Evolutionary conservation across 2,113 vertebrate genomes (phyloP).

Genomic region (Periophthalmus modestus): DNA sequence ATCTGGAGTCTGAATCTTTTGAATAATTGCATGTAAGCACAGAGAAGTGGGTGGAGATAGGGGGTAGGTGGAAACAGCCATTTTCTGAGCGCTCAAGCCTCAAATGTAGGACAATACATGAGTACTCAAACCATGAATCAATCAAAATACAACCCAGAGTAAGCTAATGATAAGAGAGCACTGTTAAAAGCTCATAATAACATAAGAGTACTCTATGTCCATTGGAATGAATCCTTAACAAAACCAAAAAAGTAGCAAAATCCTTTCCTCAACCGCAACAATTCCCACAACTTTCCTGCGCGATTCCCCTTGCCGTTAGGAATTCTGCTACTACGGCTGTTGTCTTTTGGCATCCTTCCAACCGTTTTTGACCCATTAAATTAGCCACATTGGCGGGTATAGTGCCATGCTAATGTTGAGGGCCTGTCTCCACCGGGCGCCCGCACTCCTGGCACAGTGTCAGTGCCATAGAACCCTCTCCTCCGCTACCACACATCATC

Average conservation of each 20-base stretch:
- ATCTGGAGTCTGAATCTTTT: not conserved
- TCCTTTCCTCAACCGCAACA: constrained; percentile 30
- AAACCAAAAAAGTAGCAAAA: constrained; percentile 30
- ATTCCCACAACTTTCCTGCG: constrained; percentile 50
- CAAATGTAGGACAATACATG: not conserved
- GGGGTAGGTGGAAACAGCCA: too few relatives aligned
- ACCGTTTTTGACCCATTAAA: constrained; percentile 77
- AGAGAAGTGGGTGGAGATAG: too few relatives aligned
- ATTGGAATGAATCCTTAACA: not conserved
- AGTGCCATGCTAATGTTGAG: constrained; percentile 74
- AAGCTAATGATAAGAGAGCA: not conserved
- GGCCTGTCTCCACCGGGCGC: constrained; percentile 75
- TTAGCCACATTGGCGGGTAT: constrained; percentile 77
- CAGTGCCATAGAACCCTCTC: constrained; percentile 70
- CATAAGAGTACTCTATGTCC: too few relatives aligned
- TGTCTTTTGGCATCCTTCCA: constrained; percentile 74
- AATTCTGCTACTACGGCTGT: constrained; percentile 66
- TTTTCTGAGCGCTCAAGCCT: too few relatives aligned
- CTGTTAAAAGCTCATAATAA: not conserved
- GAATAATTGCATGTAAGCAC: not conserved
- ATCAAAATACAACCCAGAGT: not conserved
- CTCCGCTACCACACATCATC: constrained; percentile 82
- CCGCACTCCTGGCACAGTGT: constrained; percentile 75
- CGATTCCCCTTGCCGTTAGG: constrained; percentile 52
- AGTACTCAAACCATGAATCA: not conserved